Conservation (phyloP, 1,140 invertebrate genomes). For the Trypoxylus dichotomus region DNA sequence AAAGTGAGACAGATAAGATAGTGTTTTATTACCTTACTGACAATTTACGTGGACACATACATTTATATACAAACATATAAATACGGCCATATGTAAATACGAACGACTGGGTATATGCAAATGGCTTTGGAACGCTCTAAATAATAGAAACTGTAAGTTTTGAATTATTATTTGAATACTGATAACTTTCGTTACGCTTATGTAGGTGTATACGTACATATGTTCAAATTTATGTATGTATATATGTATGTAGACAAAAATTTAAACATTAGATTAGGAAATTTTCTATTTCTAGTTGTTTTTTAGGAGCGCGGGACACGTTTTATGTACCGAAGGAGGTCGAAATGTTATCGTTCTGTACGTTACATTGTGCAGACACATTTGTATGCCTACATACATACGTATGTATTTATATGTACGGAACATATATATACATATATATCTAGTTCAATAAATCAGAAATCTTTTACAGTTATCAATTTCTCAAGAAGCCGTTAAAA, state of each 20-base stretch:
- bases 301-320: background rate
- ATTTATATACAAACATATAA: background rate
- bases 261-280: background rate
- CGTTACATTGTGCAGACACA: background rate
- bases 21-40: background rate
- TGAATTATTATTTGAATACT: background rate
- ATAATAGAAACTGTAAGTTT: conserved; percentile 4
- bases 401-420: too few relatives aligned
- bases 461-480: too few relatives aligned
- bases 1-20: background rate
- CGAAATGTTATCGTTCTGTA: background rate
- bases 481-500: too few relatives aligned
- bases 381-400: too few relatives aligned
- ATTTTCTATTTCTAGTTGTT: conserved; percentile 7
- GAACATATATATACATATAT: too few relatives aligned
- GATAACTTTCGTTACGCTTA: background rate
- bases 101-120: background rate
- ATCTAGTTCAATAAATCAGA: too few relatives aligned
- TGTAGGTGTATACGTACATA: background rate
- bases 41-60: background rate
- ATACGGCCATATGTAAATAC: background rate
- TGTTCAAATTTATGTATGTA: background rate
- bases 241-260: background rate
- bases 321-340: background rate
- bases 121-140: background rate